Percentiles rank a stretch among this genome's conserved stretches.
These are phyloP conservation scores for Vanessa cardui DNA, from an alignment of 2,888 invertebrate species.

Conservation along the genomic window DNA sequence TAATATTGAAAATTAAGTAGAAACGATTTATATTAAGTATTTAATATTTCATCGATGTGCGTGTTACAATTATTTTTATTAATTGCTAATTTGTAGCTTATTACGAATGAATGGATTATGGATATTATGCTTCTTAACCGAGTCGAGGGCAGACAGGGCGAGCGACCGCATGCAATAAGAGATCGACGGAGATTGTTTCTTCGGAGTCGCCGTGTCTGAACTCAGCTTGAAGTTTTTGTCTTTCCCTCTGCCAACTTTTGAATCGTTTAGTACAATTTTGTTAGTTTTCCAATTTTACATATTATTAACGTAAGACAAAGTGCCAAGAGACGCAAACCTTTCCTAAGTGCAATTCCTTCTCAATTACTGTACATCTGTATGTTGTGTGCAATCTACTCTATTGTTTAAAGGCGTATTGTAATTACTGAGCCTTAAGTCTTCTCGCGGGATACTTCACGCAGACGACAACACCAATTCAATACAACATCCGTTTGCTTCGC, in stretches of 20 bases:
- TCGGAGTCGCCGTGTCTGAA: slow-evolving; percentile 1
- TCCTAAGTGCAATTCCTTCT: slow-evolving; percentile 77
- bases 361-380: slow-evolving; percentile 59
- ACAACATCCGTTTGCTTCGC: slow-evolving; percentile 6
- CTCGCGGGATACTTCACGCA: slow-evolving; percentile 37
- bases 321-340: slow-evolving; percentile 76
- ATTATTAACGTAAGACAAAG: slow-evolving; percentile 73
- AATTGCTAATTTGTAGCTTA: slow-evolving; percentile 42
- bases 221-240: slow-evolving; percentile 5
- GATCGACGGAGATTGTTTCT: neutral
- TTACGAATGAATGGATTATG: slow-evolving; percentile 36
- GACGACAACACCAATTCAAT: neutral
- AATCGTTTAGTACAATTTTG: slow-evolving; percentile 42
- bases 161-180: neutral
- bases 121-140: slow-evolving; percentile 34
- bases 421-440: slow-evolving; percentile 41
- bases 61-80: slow-evolving; percentile 42
- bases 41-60: slow-evolving; percentile 58
- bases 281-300: slow-evolving; percentile 48
- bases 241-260: slow-evolving; percentile 28
- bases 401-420: slow-evolving; percentile 26
- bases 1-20: slow-evolving; percentile 66
- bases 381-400: slow-evolving; percentile 36
- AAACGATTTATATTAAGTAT: slow-evolving; percentile 57
- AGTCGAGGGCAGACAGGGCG: slow-evolving; percentile 17